Percentiles rank a stretch among this genome's conserved stretches.
Evolutionary conservation across 2,797 vertebrate genomes (phyloP).

Genomic region (Acrocephalus scirpaceus): DNA sequence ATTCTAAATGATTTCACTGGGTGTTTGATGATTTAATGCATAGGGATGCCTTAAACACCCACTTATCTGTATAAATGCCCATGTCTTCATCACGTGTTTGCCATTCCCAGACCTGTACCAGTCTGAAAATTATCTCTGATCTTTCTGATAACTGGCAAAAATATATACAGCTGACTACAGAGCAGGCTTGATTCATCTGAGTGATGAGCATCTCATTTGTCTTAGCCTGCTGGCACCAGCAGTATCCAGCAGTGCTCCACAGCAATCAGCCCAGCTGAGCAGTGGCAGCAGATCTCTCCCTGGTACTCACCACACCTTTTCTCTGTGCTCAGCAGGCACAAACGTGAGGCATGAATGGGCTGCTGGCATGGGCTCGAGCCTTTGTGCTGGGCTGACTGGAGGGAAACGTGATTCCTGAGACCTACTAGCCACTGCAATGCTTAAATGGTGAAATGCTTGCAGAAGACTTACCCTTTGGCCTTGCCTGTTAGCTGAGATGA

Average conservation of each 20-base stretch:
- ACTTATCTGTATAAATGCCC: neutral
- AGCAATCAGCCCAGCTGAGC: neutral
- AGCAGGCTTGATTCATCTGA: neutral
- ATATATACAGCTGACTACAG: neutral
- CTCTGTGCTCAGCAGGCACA: neutral
- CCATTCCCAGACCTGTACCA: neutral
- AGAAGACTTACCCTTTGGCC: neutral
- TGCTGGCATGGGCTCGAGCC: neutral
- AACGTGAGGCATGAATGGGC: fast-evolving
- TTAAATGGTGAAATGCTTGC: neutral
- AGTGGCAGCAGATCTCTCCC: neutral
- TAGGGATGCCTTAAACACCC: neutral
- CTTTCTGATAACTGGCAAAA: neutral
- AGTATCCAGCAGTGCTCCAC: neutral
- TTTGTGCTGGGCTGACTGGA: neutral
- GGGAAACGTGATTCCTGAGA: neutral
- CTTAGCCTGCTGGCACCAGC: neutral
- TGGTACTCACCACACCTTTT: neutral
- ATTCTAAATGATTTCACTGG: neutral
- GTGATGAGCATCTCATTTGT: neutral
- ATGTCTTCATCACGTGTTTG: neutral
- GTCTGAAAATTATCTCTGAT: neutral
- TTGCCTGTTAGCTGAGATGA: neutral
- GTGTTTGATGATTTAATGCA: neutral
- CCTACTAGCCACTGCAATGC: neutral